Evolutionary conservation across 2,888 invertebrate genomes (phyloP), one percentile per base, ranked within the genome.

Genomic region (Bombylius discolor): DNA sequence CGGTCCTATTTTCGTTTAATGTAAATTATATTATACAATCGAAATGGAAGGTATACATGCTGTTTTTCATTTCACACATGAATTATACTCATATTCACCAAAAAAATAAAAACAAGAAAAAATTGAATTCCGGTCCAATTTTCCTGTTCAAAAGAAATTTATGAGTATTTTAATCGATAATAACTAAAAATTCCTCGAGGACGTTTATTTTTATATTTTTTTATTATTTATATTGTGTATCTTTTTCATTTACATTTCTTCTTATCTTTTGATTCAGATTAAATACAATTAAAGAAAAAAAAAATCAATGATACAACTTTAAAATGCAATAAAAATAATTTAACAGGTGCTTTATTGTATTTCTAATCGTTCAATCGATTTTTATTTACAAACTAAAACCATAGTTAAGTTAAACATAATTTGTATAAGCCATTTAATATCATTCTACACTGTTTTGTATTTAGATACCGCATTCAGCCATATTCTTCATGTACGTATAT

Each of bases 131-230:
- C 39, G 39, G 8, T 42, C 12, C 4, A 11, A 42, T 11, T 42
- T 11, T 42, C 4, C 11, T 11, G 11, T 47, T 51, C 47, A 51
- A 47, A n/a, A 23, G 42, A 39, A 69, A 72, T 72, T 72, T 71
- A 72, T 72, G 70, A 67, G 66, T 65, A 69, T 70, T 66, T 71
- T 69, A 70, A 72, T 70, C 68, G 72, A 70, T 72, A 72, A 70
- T 70, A 73, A 72, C 70, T 69, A 71, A 69, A 70, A 70, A 71
- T 70, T 71, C 70, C 50, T 47, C 12, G 39, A 51, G 55, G 50
- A 55, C 39, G 36, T 51, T 33, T n/a, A 46, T 46, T 34, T 46
- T 46, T n/a, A 11, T 42, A 11, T 4, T 42, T 42, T 42, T 11
- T 42, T 11, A 3, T 11, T 36, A 7, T 36, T 36, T 7, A 7